These are phyloP conservation scores for Heterodera schachtii DNA, from an alignment of 1,140 invertebrate genomes.

Conservation along the genomic window DNA sequence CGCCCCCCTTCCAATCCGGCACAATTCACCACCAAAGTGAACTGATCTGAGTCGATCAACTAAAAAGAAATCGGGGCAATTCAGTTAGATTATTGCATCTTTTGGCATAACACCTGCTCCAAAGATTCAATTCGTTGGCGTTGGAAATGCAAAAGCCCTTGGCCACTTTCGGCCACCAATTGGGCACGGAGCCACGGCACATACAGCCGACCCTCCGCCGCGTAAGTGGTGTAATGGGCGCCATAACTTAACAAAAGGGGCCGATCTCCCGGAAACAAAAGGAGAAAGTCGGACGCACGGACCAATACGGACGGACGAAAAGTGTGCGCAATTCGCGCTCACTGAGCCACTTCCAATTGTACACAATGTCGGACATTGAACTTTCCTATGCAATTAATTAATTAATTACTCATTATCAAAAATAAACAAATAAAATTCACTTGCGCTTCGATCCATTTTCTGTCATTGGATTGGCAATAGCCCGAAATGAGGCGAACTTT, in stretches of 20 bases:
- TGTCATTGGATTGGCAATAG: slow-evolving; percentile 57
- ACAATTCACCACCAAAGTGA: slow-evolving; percentile 57
- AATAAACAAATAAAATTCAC: slow-evolving; percentile 15
- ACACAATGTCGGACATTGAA: slow-evolving; percentile 52
- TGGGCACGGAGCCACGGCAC: slow-evolving; percentile 56
- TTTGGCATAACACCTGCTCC: slow-evolving; percentile 12
- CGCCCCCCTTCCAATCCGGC: slow-evolving; percentile 55
- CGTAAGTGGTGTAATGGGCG: slow-evolving; percentile 62
- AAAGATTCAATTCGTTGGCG: slow-evolving; percentile 29
- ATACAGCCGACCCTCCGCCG: slow-evolving; percentile 57
- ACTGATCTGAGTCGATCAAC: slow-evolving; percentile 44
- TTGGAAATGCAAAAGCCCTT: slow-evolving; percentile 15
- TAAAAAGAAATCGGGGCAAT: slow-evolving; percentile 16
- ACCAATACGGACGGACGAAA: slow-evolving; percentile 31
- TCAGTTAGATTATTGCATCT: background rate
- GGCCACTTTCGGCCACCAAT: slow-evolving; percentile 24
- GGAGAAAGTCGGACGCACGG: background rate
- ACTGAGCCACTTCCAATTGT: slow-evolving; percentile 59
- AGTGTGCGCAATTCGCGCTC: slow-evolving; percentile 46
- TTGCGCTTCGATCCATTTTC: slow-evolving; percentile 43
- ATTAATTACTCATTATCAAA: background rate
- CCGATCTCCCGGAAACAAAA: background rate
- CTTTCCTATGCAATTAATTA: background rate
- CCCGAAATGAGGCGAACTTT: slow-evolving; percentile 48
- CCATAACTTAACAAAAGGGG: slow-evolving; percentile 44